phyloP scores from a whole-genome alignment of 2,113 vertebrate genomes.

The Petrocephalus zakoni region DNA sequence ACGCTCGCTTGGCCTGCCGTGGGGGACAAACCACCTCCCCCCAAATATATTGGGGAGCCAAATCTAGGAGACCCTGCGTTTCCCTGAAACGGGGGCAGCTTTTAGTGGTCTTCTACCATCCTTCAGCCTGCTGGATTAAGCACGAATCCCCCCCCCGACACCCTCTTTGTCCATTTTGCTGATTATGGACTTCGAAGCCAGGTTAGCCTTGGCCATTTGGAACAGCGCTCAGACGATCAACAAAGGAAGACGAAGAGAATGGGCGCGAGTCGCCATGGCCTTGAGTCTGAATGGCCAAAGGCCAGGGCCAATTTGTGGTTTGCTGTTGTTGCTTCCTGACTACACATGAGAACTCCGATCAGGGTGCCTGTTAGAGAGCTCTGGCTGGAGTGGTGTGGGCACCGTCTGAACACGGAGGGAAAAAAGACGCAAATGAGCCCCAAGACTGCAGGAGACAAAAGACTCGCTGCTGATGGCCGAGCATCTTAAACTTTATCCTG shows the following conservation, averaged over 20 bases:
- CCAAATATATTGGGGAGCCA: slow-evolving; percentile 56
- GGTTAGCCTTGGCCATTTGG: slow-evolving; percentile 47
- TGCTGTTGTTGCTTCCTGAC: slow-evolving; percentile 32
- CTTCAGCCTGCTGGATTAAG: slow-evolving; percentile 14
- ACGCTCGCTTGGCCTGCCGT: slow-evolving; percentile 41
- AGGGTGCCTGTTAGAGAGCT: slow-evolving; percentile 27
- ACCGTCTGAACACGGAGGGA: slow-evolving; percentile 31
- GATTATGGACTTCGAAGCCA: slow-evolving; percentile 32
- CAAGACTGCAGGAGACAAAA: background rate
- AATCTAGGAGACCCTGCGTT: slow-evolving; percentile 40
- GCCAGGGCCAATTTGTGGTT: slow-evolving; percentile 59
- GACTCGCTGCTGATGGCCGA: background rate
- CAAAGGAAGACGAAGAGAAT: slow-evolving; percentile 48
- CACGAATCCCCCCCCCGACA: slow-evolving; percentile 14
- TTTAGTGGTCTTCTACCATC: slow-evolving; percentile 34
- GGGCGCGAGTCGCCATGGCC: slow-evolving; percentile 44
- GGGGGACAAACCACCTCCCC: slow-evolving; percentile 56
- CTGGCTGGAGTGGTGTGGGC: background rate
- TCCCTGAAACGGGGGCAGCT: slow-evolving; percentile 32
- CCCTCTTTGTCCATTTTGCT: slow-evolving; percentile 35
- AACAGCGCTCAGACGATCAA: slow-evolving; percentile 23
- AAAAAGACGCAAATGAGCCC: background rate
- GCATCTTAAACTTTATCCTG: background rate
- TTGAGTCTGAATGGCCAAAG: slow-evolving; percentile 58
- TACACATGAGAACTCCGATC: slow-evolving; percentile 31